Percentiles rank a stretch among this genome's conserved stretches.
Conservation (phyloP, 1,140 invertebrate genomes). For the Diuraphis noxia region DNA sequence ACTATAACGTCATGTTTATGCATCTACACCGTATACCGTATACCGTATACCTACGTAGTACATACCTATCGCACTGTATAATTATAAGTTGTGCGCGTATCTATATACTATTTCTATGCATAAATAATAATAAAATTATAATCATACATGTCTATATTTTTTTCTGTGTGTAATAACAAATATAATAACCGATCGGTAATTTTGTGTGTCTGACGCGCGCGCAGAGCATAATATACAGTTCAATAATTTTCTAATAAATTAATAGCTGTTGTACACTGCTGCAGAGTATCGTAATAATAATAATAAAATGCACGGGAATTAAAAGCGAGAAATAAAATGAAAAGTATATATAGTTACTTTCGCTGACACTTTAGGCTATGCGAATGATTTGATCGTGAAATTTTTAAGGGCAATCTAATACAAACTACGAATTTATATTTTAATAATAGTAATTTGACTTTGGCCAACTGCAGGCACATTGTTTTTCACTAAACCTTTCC, state of each 20-base stretch:
- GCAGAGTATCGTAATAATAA: background rate
- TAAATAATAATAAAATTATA: too few species aligned
- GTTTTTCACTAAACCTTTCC: slow-evolving; percentile 39
- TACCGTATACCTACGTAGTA: too few species aligned
- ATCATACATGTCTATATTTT: background rate
- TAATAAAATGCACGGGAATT: slow-evolving; percentile 16
- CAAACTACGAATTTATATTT: background rate
- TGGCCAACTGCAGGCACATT: background rate
- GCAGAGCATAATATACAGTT: background rate
- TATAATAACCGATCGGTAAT: background rate
- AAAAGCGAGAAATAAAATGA: slow-evolving; percentile 26
- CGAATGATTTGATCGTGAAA: slow-evolving; percentile 24
- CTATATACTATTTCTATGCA: too few species aligned
- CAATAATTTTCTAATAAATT: slow-evolving; percentile 26
- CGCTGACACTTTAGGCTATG: slow-evolving; percentile 38
- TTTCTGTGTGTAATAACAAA: background rate
- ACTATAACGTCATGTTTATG: background rate
- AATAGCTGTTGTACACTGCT: background rate
- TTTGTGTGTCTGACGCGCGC: background rate
- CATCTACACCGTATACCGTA: background rate
- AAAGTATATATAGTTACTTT: slow-evolving; percentile 47
- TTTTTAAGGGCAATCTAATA: background rate
- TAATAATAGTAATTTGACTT: slow-evolving; percentile 40
- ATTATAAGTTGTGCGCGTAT: background rate
- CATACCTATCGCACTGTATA: background rate